Evolutionary conservation across 1,140 invertebrate species (phyloP), one percentile per base, ranked within the genome.

Genomic region (Nasonia giraulti): DNA sequence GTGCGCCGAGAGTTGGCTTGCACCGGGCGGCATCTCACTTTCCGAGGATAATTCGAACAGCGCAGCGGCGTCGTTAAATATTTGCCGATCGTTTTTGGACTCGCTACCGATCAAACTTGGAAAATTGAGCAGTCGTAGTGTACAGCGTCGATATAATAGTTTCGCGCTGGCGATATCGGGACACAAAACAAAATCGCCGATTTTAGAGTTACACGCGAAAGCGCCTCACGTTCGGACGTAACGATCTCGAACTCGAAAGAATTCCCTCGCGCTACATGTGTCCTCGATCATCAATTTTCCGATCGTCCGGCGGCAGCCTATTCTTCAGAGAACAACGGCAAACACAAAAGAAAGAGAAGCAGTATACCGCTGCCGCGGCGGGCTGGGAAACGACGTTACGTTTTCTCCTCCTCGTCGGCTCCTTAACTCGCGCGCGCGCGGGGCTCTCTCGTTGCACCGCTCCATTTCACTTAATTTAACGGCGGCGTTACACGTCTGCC

Each of bases 391-490:
- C 37, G 31, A 74, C 44, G 73, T 82, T 66, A 66, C 12, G 1
- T 14, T 6, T 55, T 73, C 44, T 37, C 40, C 37, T 37, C 40
- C 37, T 66, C 5, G n/a, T 12, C n/a, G 40, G 33, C 31, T 23
- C 50, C 50, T 23, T 77, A 77, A 77, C 75, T 77, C 44, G n/a
- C 14, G 2, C 69, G n/a, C 23, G 20, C 47, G n/a, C 23, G 6
- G 40, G 17, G 8, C 62, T 47, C 31, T 71, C 73, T 27, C 71
- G n/a, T 86, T 80, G 69, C 47, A 73, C n/a, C 83, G 75, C 68
- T 82, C 82, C 80, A 68, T 82, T 82, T 82, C 82, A 80, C 76
- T 82, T 80, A 73, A 80, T 86, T 78, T 81, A 87, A 83, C 82
- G 86, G 79, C 82, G 50, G 79, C 47, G 50, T 83, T 82, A 86